Percentiles rank a stretch among this genome's conserved stretches.
These are phyloP conservation scores for Epinotia nisella DNA, from an alignment of 2,888 invertebrate genomes.

Conservation along the genomic window DNA sequence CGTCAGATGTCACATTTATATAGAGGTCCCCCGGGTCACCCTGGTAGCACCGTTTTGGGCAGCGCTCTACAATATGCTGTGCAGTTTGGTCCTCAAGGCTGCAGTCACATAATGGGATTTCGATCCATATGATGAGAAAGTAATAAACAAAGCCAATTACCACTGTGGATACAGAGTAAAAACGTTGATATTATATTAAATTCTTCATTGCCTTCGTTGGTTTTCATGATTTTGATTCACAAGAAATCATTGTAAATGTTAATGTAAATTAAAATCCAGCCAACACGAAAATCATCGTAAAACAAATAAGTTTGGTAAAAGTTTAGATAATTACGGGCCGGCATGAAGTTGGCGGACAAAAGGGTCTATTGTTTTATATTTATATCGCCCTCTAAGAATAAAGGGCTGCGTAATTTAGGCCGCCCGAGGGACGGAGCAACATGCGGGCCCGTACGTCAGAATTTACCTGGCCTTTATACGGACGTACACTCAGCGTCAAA, in stretches of 20 bases:
- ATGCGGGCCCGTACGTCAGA: conserved; percentile 48
- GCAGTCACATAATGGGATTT: too few species aligned
- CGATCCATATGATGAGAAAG: too few species aligned
- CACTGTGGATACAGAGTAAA: too few species aligned
- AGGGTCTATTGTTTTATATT: conserved; percentile 68
- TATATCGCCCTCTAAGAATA: conserved; percentile 64
- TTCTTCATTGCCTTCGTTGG: too few species aligned
- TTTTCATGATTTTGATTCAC: too few species aligned
- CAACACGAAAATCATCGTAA: conserved; percentile 34
- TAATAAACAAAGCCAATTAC: too few species aligned
- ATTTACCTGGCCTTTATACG: conserved; percentile 57
- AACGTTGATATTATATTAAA: too few species aligned
- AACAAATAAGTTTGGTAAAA: conserved; percentile 46
- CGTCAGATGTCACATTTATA: too few species aligned
- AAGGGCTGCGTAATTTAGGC: conserved; percentile 64
- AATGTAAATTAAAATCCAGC: conserved; percentile 22
- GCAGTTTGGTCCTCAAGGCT: too few species aligned
- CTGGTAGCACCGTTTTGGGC: too few species aligned
- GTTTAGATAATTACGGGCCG: conserved; percentile 59
- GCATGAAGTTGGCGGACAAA: conserved; percentile 63
- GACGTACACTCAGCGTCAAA: conserved; percentile 47
- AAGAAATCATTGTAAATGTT: not conserved
- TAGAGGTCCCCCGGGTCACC: too few species aligned
- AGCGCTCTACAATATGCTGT: too few species aligned
- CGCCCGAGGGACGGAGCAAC: conserved; percentile 52